Conservation (phyloP, 2,797 vertebrate species). For the Oreochromis grahami region DNA sequence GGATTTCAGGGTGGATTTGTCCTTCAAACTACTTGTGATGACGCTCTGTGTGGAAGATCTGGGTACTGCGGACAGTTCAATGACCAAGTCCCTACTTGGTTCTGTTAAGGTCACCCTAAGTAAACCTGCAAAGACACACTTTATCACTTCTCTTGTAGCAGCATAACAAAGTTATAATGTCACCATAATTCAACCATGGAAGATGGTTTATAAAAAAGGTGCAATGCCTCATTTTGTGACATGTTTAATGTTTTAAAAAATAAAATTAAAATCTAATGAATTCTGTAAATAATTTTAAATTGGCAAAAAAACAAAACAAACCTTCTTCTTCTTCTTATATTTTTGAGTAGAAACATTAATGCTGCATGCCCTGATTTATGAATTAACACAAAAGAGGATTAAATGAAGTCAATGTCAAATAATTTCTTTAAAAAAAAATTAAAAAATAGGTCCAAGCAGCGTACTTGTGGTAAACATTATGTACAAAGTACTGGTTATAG, state of each 20-base stretch:
- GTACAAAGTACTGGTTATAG: constrained; percentile 36
- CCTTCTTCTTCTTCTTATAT: not conserved
- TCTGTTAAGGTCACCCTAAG: not conserved
- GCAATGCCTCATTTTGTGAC: not conserved
- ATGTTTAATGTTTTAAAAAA: not conserved
- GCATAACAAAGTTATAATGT: constrained; percentile 1
- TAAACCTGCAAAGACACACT: not conserved
- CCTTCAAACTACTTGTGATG: not conserved
- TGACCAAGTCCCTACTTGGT: not conserved
- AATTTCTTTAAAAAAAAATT: not conserved
- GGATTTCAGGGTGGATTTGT: not conserved
- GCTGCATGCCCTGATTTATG: not conserved
- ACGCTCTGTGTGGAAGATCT: not conserved
- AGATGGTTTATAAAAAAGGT: not conserved
- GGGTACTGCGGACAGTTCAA: not conserved
- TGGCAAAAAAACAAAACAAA: not conserved
- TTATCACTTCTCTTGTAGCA: not conserved
- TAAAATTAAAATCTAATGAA: not conserved
- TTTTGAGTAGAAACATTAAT: not conserved
- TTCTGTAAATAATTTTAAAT: not conserved
- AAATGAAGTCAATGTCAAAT: not conserved
- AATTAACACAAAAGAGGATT: not conserved
- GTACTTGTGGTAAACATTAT: constrained; percentile 23
- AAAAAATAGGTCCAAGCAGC: not conserved
- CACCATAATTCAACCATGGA: not conserved